Evolutionary conservation across 1,140 invertebrate genomes (phyloP), one percentile per base, ranked within the genome.

Genomic region (Drosophila ananassae): DNA sequence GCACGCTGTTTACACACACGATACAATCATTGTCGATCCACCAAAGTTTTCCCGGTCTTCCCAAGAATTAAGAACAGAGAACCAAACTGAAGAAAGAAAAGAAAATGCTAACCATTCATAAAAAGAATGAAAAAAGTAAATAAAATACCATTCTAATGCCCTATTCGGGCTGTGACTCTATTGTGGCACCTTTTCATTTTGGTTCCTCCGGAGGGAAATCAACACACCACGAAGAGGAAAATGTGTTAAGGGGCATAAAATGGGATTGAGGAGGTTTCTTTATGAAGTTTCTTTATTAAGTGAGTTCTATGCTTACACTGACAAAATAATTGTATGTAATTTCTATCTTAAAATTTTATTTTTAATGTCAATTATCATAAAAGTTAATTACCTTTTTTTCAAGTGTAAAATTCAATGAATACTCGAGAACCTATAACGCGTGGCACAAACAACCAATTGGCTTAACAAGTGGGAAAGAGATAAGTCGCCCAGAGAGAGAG

Each of bases 371-470:
- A 25, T 1, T 25, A 3, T 25, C 4, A 25, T 2, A 25, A 32
- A 1, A 22, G 10, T 10, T 21, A 10, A 34, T 34, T 10, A 34
- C 2, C 2, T 34, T 2, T 34, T 34, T 34, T 34, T 10, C 8
- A 37, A 37, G 57, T 61, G 46, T 39, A 51, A 8, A 22, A 10
- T 44, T 64, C 9, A 2, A 44, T 48, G 73, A 77, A 48, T 37
- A 48, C 58, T 74, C 44, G 39, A 73, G 60, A 68, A 82, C 77
- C 82, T 39, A 81, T 62, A 84, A 85, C 81, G 73, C 81, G 81
- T 85, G 81, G 81, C 82, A 81, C 69, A 72, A 74, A 78, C 78
- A 67, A 81, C 68, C 81, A 85, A 85, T 85, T 81, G 87, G 68
- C 13, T 30, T 50, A 53, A 58, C 41, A 44, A 59, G 72, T 53